Percentiles rank a stretch among this genome's conserved stretches.
Evolutionary conservation across 1,140 invertebrate genomes (phyloP).

Genomic region (Arctopsyche grandis): DNA sequence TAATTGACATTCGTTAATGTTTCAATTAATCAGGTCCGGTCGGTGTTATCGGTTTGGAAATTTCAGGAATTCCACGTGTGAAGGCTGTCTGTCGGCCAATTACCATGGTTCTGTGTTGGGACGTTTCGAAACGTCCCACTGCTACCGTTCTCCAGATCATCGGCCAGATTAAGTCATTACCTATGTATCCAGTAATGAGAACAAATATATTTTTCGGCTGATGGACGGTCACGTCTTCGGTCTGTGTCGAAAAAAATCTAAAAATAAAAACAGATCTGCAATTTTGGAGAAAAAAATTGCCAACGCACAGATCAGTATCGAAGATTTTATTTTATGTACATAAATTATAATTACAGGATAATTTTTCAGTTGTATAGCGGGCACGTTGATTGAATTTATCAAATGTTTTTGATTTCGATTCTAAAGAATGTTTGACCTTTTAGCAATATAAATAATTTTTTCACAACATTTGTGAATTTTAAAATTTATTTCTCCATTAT

Average conservation of each 20-base stretch:
- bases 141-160: slow-evolving; percentile 44
- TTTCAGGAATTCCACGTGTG: slow-evolving; percentile 45
- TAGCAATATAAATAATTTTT: too few relatives aligned
- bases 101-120: neutral
- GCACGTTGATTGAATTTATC: too few relatives aligned
- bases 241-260: neutral
- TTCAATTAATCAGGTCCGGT: slow-evolving; percentile 43
- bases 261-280: neutral
- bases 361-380: too few relatives aligned
- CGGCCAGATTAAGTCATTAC: slow-evolving; percentile 37
- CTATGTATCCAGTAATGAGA: slow-evolving; percentile 40
- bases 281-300: too few relatives aligned
- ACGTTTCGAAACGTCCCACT: slow-evolving; percentile 28
- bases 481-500: too few relatives aligned
- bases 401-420: too few relatives aligned
- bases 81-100: neutral
- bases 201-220: slow-evolving; percentile 38
- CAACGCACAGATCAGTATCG: too few relatives aligned
- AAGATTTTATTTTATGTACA: too few relatives aligned
- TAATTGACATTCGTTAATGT: slow-evolving; percentile 49
- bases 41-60: slow-evolving; percentile 34
- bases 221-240: too few relatives aligned
- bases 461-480: too few relatives aligned
- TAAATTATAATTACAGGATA: too few relatives aligned
- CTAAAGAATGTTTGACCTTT: too few relatives aligned